phyloP scores from a whole-genome alignment of 2,797 vertebrate genomes.

The Urocyon cinereoargenteus region DNA sequence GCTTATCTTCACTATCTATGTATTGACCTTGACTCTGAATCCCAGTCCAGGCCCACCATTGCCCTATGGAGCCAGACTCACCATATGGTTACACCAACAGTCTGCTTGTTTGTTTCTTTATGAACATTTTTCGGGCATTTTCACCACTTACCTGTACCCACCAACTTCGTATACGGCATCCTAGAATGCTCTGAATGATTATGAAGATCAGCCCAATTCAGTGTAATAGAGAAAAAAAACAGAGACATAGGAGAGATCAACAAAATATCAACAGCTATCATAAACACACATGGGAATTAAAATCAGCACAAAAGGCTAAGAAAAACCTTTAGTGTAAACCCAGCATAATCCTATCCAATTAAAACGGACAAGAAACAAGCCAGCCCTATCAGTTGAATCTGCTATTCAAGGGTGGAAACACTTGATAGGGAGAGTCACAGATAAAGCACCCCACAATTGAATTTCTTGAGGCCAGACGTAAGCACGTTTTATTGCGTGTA shows the following conservation, averaged over 20 bases:
- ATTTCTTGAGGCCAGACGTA: not conserved
- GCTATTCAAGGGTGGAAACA: not conserved
- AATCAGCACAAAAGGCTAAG: not conserved
- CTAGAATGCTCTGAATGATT: not conserved
- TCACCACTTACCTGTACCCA: not conserved
- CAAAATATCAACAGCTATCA: not conserved
- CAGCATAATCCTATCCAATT: not conserved
- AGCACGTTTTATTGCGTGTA: not conserved
- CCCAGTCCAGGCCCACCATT: not conserved
- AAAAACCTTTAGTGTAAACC: not conserved
- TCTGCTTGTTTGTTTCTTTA: not conserved
- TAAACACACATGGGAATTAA: not conserved
- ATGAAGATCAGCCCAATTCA: not conserved
- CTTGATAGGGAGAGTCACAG: not conserved
- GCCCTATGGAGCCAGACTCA: accelerated
- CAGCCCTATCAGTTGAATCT: not conserved
- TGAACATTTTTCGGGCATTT: not conserved
- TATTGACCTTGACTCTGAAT: not conserved
- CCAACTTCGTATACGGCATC: not conserved
- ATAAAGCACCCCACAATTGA: not conserved
- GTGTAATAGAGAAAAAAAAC: not conserved
- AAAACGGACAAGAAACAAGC: not conserved
- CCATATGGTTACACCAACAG: not conserved
- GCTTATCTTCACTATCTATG: not conserved
- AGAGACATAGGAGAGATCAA: not conserved